A percentile compares a stretch with the other conserved stretches of the same genome.
Evolutionary conservation across 2,113 vertebrate genomes (phyloP).

Genomic region (Antigone vipio): DNA sequence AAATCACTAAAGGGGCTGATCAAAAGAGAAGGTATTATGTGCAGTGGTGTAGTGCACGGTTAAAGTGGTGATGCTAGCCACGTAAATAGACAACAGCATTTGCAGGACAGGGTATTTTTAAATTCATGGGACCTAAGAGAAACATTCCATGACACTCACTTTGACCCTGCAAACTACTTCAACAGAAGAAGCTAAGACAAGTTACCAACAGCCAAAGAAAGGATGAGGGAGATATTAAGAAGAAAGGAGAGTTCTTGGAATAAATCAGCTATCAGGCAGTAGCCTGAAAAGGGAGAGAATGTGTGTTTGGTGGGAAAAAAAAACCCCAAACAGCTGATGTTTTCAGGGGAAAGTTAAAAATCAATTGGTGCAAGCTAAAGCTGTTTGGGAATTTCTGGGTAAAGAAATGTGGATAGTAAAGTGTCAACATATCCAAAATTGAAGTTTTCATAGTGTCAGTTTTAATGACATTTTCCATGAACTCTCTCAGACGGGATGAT

Average conservation of each 20-base stretch:
- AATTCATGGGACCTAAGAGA: conserved; percentile 8
- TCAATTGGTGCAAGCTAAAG: not conserved
- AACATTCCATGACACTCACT: not conserved
- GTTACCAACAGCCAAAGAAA: not conserved
- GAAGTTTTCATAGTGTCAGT: not conserved
- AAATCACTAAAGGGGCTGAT: not conserved
- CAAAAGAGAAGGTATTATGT: not conserved
- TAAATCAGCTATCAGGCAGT: not conserved
- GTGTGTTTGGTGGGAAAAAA: not conserved
- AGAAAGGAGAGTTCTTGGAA: not conserved
- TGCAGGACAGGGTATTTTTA: not conserved
- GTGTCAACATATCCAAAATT: not conserved
- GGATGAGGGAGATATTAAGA: not conserved
- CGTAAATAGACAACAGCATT: not conserved
- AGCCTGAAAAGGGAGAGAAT: not conserved
- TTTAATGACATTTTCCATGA: not conserved
- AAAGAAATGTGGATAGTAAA: not conserved
- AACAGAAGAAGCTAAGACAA: not conserved
- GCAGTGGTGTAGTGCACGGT: not conserved
- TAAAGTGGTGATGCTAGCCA: not conserved
- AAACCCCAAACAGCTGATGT: not conserved
- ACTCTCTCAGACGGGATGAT: not conserved
- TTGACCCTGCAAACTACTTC: conserved; percentile 35
- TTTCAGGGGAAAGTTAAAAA: not conserved
- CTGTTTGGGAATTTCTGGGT: not conserved